Conservation (phyloP, 1,140 invertebrate genomes). For the Aricia agestis region DNA sequence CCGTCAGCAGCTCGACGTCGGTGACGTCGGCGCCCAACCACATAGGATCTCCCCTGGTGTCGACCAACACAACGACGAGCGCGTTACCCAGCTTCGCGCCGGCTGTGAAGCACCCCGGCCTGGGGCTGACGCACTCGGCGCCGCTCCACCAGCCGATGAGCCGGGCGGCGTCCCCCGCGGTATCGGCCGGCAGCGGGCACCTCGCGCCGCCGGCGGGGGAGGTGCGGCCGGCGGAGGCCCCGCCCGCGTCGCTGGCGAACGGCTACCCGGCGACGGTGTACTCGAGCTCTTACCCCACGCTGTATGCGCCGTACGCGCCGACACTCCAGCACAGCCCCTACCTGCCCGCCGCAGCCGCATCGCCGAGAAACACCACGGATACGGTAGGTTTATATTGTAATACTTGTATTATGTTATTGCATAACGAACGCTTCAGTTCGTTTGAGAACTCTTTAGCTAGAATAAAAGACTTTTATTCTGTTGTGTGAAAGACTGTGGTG, state of each 20-base stretch:
- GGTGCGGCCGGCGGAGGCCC: slow-evolving; percentile 46
- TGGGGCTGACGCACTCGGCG: slow-evolving; percentile 45
- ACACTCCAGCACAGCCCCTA: slow-evolving; percentile 81
- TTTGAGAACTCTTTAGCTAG: no score
- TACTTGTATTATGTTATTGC: no score
- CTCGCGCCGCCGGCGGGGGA: slow-evolving; percentile 47
- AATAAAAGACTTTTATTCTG: no score
- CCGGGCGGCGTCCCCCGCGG: slow-evolving; percentile 44
- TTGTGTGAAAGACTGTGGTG: no score
- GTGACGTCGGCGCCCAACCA: slow-evolving; percentile 52
- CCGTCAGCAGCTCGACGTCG: slow-evolving; percentile 47
- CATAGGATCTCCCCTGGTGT: slow-evolving; percentile 42
- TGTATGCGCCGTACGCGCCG: slow-evolving; percentile 84
- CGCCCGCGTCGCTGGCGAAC: slow-evolving; percentile 45
- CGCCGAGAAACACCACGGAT: slow-evolving; percentile 79
- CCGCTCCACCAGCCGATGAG: slow-evolving; percentile 47
- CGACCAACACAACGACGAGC: slow-evolving; percentile 48
- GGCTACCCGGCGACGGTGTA: slow-evolving; percentile 71
- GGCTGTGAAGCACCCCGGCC: slow-evolving; percentile 51
- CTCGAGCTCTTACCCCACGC: slow-evolving; percentile 81
- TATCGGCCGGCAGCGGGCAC: slow-evolving; percentile 41
- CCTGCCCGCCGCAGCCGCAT: slow-evolving; percentile 80
- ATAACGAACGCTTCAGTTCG: no score
- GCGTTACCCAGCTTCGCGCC: slow-evolving; percentile 52
- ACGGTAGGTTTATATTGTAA: slow-evolving; percentile 70